phyloP scores from a whole-genome alignment of 2,797 vertebrate species.

The Lateolabrax maculatus region DNA sequence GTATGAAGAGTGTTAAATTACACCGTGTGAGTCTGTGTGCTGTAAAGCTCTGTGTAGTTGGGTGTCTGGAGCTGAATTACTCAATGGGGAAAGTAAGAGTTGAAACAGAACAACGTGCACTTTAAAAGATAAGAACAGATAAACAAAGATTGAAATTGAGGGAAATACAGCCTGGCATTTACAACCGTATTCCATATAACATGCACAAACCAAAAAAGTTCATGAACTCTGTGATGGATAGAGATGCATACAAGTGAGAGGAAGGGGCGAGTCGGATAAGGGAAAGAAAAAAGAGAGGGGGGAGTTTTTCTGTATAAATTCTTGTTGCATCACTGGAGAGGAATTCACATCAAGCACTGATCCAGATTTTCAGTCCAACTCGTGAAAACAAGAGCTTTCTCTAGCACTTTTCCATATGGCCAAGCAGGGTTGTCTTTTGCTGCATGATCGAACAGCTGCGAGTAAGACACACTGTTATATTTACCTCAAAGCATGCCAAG shows the following conservation, averaged over 20 bases:
- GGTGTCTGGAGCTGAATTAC: constrained; percentile 49
- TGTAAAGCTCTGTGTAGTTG: constrained; percentile 55
- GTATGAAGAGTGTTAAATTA: constrained; percentile 78
- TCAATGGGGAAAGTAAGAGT: constrained; percentile 38
- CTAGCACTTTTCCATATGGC: constrained; percentile 59
- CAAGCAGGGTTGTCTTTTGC: constrained; percentile 35
- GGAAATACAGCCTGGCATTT: constrained; percentile 35
- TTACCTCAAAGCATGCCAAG: constrained; percentile 71
- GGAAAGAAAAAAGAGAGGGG: constrained; percentile 7
- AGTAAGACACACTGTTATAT: constrained; percentile 70
- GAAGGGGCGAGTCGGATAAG: constrained; percentile 30
- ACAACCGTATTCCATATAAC: constrained; percentile 10
- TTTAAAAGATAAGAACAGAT: constrained; percentile 32
- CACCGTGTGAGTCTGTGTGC: constrained; percentile 60
- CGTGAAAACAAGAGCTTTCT: constrained; percentile 61
- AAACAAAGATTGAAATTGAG: constrained; percentile 24
- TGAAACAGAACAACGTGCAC: constrained; percentile 24
- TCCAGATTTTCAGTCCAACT: constrained; percentile 67
- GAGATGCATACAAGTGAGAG: constrained; percentile 35
- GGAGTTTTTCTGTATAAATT: constrained; percentile 62
- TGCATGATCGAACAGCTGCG: constrained; percentile 64
- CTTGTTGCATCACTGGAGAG: constrained; percentile 78
- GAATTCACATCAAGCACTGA: constrained; percentile 75
- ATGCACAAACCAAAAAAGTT: constrained; percentile 39
- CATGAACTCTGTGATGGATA: constrained; percentile 52